These are phyloP conservation scores for Stenolophus ochropezus DNA, from an alignment of 2,888 invertebrate genomes.

Conservation along the genomic window DNA sequence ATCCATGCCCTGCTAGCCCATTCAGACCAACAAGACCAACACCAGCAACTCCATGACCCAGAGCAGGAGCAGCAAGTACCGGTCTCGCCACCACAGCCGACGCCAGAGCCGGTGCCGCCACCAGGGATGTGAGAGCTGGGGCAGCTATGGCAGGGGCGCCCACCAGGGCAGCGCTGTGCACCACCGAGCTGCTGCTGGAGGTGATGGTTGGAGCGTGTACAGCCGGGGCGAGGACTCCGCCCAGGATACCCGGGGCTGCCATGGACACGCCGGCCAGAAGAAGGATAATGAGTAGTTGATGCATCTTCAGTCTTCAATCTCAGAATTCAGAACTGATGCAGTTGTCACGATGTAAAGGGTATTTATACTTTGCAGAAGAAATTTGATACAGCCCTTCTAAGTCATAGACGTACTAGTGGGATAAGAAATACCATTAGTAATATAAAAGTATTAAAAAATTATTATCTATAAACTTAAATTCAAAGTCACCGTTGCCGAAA, in stretches of 20 bases:
- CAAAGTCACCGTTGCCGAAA: no score
- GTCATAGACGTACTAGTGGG: neutral
- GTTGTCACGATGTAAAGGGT: neutral
- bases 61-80: conserved; percentile 50
- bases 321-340: conserved; percentile 15
- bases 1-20: conserved; percentile 57
- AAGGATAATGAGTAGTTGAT: conserved; percentile 71
- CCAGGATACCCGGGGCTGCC: conserved; percentile 72
- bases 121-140: no score
- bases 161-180: conserved; percentile 53
- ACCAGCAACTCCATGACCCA: conserved; percentile 38
- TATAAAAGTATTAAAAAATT: no score
- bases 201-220: conserved; percentile 48
- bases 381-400: conserved; percentile 38
- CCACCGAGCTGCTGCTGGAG: conserved; percentile 42
- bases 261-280: conserved; percentile 75
- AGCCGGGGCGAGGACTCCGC: conserved; percentile 62
- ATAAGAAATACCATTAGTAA: neutral
- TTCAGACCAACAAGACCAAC: no score
- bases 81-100: no score
- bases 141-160: conserved; percentile 29
- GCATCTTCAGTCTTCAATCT: conserved; percentile 69
- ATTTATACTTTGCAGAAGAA: conserved; percentile 7
- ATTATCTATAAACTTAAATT: no score
- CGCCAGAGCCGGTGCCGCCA: conserved; percentile 38